These are phyloP conservation scores for Drosophila ezoana DNA, from an alignment of 2,888 invertebrate genomes.

Conservation along the genomic window DNA sequence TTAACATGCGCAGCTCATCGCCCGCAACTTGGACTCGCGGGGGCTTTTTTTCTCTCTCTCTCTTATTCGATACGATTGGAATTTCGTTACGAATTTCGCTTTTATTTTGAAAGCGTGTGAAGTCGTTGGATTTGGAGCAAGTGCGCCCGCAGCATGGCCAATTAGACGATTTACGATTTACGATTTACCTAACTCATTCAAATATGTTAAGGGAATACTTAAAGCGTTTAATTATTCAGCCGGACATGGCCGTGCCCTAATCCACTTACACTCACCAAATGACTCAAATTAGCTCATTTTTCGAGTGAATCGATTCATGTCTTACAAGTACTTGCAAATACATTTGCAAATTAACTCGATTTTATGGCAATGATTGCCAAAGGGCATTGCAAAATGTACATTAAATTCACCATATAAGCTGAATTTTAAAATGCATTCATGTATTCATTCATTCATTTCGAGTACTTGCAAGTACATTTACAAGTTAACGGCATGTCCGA, in stretches of 20 bases:
- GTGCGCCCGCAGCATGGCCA: slow-evolving; percentile 44
- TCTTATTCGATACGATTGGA: slow-evolving; percentile 13
- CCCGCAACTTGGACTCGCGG: background rate
- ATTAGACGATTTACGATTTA: slow-evolving; percentile 35
- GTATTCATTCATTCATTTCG: background rate
- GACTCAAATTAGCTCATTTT: no score
- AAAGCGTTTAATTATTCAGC: slow-evolving; percentile 5
- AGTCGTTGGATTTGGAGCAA: slow-evolving; percentile 3
- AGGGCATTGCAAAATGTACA: no score
- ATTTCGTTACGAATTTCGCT: slow-evolving; percentile 41
- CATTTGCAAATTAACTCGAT: no score
- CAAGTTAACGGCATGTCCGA: no score
- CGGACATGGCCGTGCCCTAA: background rate
- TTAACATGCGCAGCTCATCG: slow-evolving; percentile 42
- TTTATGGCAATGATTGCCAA: no score
- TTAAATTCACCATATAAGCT: no score
- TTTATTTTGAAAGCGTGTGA: slow-evolving; percentile 58
- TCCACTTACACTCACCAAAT: no score
- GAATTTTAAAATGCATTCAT: background rate
- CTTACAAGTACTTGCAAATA: no score
- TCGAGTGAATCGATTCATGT: no score
- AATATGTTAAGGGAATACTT: slow-evolving; percentile 4
- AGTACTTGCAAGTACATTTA: background rate
- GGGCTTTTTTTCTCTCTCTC: slow-evolving; percentile 3
- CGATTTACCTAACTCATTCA: background rate